Conservation (phyloP, 2,797 vertebrate genomes). For the Falco columbarius region DNA sequence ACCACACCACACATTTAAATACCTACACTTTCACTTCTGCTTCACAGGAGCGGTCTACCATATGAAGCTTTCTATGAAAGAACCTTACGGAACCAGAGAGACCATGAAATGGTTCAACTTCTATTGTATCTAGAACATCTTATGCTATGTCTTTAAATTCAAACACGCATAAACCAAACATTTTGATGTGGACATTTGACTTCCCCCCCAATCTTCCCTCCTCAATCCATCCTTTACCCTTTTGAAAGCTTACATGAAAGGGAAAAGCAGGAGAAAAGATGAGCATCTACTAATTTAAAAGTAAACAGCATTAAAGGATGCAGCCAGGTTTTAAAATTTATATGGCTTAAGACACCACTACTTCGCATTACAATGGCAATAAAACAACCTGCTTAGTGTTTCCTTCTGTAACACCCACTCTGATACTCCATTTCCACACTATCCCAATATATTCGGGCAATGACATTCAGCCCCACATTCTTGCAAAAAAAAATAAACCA, state of each 20-base stretch:
- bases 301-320: neutral
- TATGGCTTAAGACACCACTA: neutral
- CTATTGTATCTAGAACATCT: neutral
- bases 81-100: neutral
- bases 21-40: neutral
- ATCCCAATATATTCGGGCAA: neutral
- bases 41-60: neutral
- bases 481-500: neutral
- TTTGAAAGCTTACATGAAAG: neutral
- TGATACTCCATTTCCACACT: neutral
- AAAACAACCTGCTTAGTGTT: neutral
- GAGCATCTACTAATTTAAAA: neutral
- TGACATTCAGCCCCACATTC: slow-evolving; percentile 18
- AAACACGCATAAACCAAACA: neutral
- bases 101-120: neutral
- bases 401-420: neutral
- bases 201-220: neutral
- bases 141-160: neutral
- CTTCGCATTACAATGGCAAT: neutral
- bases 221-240: neutral
- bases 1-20: neutral
- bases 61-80: neutral
- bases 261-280: neutral
- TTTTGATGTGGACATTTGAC: neutral
- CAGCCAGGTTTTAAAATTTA: neutral